phyloP scores from a whole-genome alignment of 2,888 invertebrate species.

The Dryomyza anilis region DNA sequence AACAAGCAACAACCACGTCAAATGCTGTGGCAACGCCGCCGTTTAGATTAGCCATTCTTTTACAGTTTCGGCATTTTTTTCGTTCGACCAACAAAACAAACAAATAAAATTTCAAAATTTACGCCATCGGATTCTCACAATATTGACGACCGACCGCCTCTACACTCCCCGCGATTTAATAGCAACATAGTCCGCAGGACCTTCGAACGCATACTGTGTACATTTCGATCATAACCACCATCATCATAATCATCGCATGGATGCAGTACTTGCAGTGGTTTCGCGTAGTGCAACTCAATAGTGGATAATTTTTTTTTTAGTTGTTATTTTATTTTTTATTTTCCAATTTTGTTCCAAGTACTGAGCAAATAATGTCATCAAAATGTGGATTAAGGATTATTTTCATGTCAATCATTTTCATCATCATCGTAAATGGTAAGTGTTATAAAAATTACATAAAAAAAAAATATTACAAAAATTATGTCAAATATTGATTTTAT shows the following conservation, averaged over 20 bases:
- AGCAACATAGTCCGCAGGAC: background rate
- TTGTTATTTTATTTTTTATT: slow-evolving; percentile 6
- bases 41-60: background rate
- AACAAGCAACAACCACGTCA: too few relatives aligned
- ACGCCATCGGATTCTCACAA: background rate
- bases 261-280: slow-evolving; percentile 1
- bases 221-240: background rate
- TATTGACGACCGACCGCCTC: background rate
- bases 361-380: slow-evolving; percentile 58
- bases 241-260: too few relatives aligned
- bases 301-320: slow-evolving; percentile 9
- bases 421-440: slow-evolving; percentile 62
- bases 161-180: too few relatives aligned
- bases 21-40: background rate
- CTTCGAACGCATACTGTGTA: background rate
- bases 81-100: background rate
- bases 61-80: background rate
- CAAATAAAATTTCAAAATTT: background rate
- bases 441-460: slow-evolving; percentile 16
- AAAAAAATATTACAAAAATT: background rate
- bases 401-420: slow-evolving; percentile 60
- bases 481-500: background rate
- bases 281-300: too few relatives aligned
- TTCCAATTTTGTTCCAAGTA: background rate
- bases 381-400: slow-evolving; percentile 61